Evolutionary conservation across 1,140 invertebrate species (phyloP), one percentile per base, ranked within the genome.

Genomic region (Cepaea nemoralis): DNA sequence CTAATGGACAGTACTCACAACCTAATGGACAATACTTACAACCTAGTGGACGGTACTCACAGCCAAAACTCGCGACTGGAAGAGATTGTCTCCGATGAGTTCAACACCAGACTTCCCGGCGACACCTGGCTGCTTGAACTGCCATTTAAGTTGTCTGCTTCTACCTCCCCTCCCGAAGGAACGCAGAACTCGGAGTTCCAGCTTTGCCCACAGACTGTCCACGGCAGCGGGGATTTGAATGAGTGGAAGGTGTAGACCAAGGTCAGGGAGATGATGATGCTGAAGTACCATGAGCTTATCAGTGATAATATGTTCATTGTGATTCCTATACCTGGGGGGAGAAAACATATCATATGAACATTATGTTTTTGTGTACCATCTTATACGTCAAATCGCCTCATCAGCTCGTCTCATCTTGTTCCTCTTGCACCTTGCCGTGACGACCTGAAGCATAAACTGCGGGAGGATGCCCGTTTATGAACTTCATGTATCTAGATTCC

Each of bases 201-300:
- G 33, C 77, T 79, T 35, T 86, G 76, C 37, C 83, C 83, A 91
- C 98, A 99, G 66, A 95, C 95, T 42, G 96, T 97, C 97, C 97
- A 99, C 0, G 97, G 97, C 24, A 99, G 93, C 87, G 95, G 79
- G 31, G 82, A 83, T 67, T 78, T 83, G 76, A 91, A 88, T 5
- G 91, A 92, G 39, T 86, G 84, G 69, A 94, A 83, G 95, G 94
- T 91, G 84, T 98, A 99, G 91, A 98, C 98, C 8, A 99, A 94
- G 0, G 97, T 96, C 96, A 97, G 98, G 22, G 96, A 96, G 77
- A 99, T 97, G 87, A 99, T 97, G 0, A 97, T 97, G 91, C 98
- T 98, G 92, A 99, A 99, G 91, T 98, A 98, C 76, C 78, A 84
- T 12, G 27, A 8, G 33, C 78, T 66, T 24, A 80, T 8, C 1